Evolutionary conservation across 2,888 invertebrate species (phyloP), one percentile per base, ranked within the genome.

Genomic region (Chaetoderma sp.): DNA sequence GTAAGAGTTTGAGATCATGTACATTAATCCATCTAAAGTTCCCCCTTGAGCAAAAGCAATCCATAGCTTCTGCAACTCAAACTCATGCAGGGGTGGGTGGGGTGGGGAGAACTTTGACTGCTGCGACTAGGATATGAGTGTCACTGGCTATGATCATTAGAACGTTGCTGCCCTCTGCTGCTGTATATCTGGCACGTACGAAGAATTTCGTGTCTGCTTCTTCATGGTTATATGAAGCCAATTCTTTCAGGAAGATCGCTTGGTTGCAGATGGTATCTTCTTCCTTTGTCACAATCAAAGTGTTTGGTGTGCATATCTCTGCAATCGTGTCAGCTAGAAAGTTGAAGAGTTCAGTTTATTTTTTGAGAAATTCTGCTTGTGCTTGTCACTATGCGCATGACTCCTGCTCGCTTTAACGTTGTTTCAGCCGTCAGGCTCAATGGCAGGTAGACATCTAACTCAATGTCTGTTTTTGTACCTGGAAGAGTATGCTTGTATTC

Each of bases 111-210:
- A 60, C 63, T 52, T 21, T 36, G n/a, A 62, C 39, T 39, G 63
- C 63, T 32, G 64, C 59, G 54, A 67, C 70, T 6, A 67, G 32
- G 4, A 54, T 52, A 52, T 67, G 63, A 10, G 55, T 68, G 54
- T 68, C 71, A 36, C 57, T 59, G 27, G 61, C 55, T 39, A 47
- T 62, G n/a, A 75, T 64, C 25, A 65, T 50, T 21, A 70, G 25
- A n/a, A 45, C 18, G 23, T 61, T 67, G 36, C 45, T 42, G 0
- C 65, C 63, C 10, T 56, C 39, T 25, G 13, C 18, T 33, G 55
- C 64, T 30, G 50, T 44, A 55, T 64, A 52, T 54, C 57, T 68
- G 13, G 56, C 64, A 55, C 56, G 55, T 39, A 62, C 52, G 55
- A 64, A 66, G 5, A 69, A 50, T 5, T 55, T 42, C 2, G 60